A percentile compares a stretch with the other conserved stretches of the same genome.
Evolutionary conservation across 2,113 vertebrate genomes (phyloP).

Genomic region (Symphodus melops): DNA sequence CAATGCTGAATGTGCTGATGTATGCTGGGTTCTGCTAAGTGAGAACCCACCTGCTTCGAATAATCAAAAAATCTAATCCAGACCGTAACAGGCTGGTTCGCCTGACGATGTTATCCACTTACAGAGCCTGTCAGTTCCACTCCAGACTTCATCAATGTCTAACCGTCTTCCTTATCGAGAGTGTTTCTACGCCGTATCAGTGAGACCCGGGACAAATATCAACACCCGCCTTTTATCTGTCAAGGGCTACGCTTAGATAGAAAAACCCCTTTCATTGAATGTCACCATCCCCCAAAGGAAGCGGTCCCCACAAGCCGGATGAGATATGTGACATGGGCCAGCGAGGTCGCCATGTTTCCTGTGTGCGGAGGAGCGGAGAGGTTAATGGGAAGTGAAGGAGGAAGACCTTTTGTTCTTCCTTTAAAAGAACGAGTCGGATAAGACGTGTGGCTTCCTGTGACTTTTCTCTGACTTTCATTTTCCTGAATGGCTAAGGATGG

Average conservation of each 20-base stretch:
- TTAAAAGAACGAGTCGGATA: slow-evolving; percentile 68
- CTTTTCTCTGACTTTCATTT: slow-evolving; percentile 75
- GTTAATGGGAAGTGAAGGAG: slow-evolving; percentile 78
- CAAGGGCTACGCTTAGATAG: slow-evolving; percentile 67
- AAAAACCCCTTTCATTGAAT: slow-evolving; percentile 50
- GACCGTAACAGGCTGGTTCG: slow-evolving; percentile 45
- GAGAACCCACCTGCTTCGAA: slow-evolving; percentile 47
- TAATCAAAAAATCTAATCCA: slow-evolving; percentile 64
- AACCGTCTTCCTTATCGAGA: slow-evolving; percentile 52
- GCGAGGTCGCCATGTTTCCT: slow-evolving; percentile 72
- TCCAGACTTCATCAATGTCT: slow-evolving; percentile 68
- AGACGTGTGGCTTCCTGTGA: slow-evolving; percentile 71
- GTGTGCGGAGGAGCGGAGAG: slow-evolving; percentile 67
- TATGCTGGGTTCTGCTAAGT: slow-evolving; percentile 31
- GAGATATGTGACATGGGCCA: slow-evolving; percentile 75
- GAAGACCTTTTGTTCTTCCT: slow-evolving; percentile 74
- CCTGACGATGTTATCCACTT: slow-evolving; percentile 63
- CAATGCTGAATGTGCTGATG: slow-evolving; percentile 39
- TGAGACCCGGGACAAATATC: slow-evolving; percentile 66
- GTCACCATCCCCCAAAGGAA: slow-evolving; percentile 64
- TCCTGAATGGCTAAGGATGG: slow-evolving; percentile 58
- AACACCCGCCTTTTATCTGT: slow-evolving; percentile 75
- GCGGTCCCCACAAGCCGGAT: slow-evolving; percentile 59
- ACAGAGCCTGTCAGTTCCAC: slow-evolving; percentile 63
- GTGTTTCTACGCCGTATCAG: slow-evolving; percentile 57